Base-by-base conservation (phyloP, 2,888 invertebrate genomes). In the Drosophila recens region DNA sequence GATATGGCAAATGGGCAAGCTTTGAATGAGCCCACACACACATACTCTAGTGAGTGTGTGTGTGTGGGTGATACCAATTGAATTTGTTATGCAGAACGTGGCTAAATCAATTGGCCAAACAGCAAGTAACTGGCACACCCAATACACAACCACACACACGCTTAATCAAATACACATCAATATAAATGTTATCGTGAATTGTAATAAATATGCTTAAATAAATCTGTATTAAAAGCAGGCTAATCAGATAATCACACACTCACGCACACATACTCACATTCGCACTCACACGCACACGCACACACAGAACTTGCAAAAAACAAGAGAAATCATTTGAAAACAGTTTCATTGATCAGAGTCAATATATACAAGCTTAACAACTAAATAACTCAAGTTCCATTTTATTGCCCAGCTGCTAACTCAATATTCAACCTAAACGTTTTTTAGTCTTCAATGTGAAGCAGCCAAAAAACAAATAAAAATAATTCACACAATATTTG, bases 1-100 rank as follows among this genome's bases (percentile, higher is more conserved):
- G 27, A 42, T 43, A 45, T 52, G 46, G 61, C 72, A 72, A 76
- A 57, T 76, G 72, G 77, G 72, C 77, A 77, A 67, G 72, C 11
- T 53, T 45, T 42, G 68, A 67, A 72, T 63, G 73, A 58, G 57
- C 23, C 43, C 40, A 49, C 23, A 52, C 20, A 54, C 34, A 49
- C 33, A 33, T 1, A 17, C n/a, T 20, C 11, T 17, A 43, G 33
- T 15, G 59, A 34, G 11, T 30, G 27, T 27, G 6, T 27, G 38
- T 42, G 48, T 64, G 40, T 64, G 11, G 17, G 11, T 20, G 13
- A 46, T 38, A 56, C 17, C 27, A 52, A 71, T 52, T 34, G 76
- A 51, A 61, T 71, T 54, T 57, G 75, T 53, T 63, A 63, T 49
- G 71, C 76, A 74, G 73, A 27, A 63, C 20, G 53, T 53, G 64